Percentiles rank a stretch among this genome's conserved stretches.
These are phyloP conservation scores for Peribatodes rhomboidaria DNA, from an alignment of 2,888 invertebrate species.

Conservation along the genomic window DNA sequence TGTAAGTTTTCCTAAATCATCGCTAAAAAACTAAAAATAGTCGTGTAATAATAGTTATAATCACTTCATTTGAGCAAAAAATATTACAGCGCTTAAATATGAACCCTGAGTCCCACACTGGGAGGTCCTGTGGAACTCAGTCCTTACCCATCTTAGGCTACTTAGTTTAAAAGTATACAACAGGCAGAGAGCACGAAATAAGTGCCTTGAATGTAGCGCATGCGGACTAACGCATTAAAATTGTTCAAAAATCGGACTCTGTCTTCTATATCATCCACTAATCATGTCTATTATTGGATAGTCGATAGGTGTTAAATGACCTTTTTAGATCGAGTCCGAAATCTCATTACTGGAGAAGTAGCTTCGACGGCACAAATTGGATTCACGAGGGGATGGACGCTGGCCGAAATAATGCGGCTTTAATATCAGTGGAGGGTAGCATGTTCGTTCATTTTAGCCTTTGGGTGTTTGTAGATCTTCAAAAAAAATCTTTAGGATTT, in stretches of 20 bases:
- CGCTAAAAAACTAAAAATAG: too few species aligned
- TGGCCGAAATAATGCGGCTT: conserved; percentile 71
- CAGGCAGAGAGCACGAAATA: too few species aligned
- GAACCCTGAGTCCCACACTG: too few species aligned
- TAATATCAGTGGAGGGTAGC: conserved; percentile 40
- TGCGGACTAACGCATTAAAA: too few species aligned
- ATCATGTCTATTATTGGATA: conserved; percentile 45
- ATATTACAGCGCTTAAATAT: too few species aligned
- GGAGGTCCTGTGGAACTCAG: too few species aligned
- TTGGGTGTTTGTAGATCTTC: background rate
- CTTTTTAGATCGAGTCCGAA: conserved; percentile 71
- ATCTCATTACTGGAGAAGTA: conserved; percentile 74
- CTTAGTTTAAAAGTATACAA: too few species aligned
- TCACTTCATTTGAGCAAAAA: too few species aligned
- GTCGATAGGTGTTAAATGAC: conserved; percentile 66
- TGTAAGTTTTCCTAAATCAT: too few species aligned
- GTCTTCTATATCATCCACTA: background rate
- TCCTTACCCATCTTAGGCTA: too few species aligned
- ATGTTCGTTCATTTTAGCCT: conserved; percentile 10
- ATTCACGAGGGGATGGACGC: conserved; percentile 72
- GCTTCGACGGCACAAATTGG: conserved; percentile 73
- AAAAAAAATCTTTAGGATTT: background rate
- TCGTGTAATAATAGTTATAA: too few species aligned
- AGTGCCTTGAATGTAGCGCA: too few species aligned
- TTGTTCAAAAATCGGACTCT: background rate